These are phyloP conservation scores for Pseudomugil tenellus DNA, from an alignment of 2,797 vertebrate species.

Conservation along the genomic window DNA sequence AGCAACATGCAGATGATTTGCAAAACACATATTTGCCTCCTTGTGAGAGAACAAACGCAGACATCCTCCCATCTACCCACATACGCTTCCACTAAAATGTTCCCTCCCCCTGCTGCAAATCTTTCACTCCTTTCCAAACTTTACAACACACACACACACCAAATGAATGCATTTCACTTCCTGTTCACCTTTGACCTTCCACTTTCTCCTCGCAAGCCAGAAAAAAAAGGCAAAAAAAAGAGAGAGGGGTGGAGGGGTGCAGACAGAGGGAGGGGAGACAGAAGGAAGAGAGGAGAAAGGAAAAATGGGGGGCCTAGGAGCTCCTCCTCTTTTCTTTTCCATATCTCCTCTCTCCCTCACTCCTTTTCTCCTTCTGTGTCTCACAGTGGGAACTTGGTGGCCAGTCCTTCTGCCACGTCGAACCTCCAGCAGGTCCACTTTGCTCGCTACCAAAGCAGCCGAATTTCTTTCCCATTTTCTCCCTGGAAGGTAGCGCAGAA, in stretches of 20 bases:
- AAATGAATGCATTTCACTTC: conserved; percentile 88
- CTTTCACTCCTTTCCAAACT: conserved; percentile 51
- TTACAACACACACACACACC: conserved; percentile 59
- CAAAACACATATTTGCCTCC: conserved; percentile 19
- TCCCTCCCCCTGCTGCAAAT: conserved; percentile 48
- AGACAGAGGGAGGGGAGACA: conserved; percentile 40
- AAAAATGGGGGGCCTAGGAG: conserved; percentile 72
- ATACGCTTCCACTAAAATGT: conserved; percentile 62
- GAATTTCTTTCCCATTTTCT: conserved; percentile 6
- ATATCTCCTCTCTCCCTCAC: conserved; percentile 77
- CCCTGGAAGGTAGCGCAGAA: conserved; percentile 1
- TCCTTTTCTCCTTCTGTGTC: conserved; percentile 79
- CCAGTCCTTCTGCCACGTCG: conserved; percentile 93
- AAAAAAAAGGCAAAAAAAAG: conserved; percentile 34
- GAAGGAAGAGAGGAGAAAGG: conserved; percentile 50
- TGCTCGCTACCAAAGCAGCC: conserved; percentile 4
- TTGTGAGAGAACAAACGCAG: conserved; percentile 27
- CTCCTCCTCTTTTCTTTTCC: conserved; percentile 83
- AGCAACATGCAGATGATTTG: conserved; percentile 22
- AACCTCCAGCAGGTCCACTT: conserved; percentile 81
- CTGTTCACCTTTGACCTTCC: conserved; percentile 93
- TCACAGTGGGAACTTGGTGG: conserved; percentile 80
- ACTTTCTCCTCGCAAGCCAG: conserved; percentile 82
- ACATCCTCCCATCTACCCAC: conserved; percentile 39
- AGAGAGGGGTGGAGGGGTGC: conserved; percentile 13